phyloP scores from a whole-genome alignment of 2,797 vertebrate genomes.

The Sebastes flavidus region DNA sequence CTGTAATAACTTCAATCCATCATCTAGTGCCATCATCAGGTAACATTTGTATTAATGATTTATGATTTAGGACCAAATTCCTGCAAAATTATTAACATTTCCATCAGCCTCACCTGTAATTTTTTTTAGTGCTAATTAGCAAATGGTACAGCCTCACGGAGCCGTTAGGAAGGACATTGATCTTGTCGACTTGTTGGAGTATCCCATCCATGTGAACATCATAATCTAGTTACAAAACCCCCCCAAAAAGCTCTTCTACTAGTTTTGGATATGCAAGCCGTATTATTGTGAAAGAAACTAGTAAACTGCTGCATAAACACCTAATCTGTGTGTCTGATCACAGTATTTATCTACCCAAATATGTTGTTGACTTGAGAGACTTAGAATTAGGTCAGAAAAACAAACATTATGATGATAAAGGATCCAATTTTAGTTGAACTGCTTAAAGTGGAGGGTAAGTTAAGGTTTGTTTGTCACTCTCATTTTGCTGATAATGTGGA shows the following conservation, averaged over 20 bases:
- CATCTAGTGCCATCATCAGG: neutral
- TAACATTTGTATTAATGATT: neutral
- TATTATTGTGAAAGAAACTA: neutral
- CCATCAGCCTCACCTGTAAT: neutral
- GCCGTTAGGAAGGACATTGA: neutral
- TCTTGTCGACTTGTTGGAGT: neutral
- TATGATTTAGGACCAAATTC: neutral
- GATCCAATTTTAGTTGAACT: neutral
- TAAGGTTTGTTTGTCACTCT: neutral
- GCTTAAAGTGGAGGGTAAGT: neutral
- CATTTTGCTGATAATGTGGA: neutral
- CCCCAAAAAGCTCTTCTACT: neutral
- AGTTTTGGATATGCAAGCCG: neutral
- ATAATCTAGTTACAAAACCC: neutral
- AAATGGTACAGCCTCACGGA: neutral
- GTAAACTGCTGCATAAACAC: neutral
- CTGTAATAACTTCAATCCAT: neutral
- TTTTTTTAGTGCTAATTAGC: neutral
- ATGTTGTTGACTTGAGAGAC: neutral
- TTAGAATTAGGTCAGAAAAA: neutral
- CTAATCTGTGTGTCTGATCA: neutral
- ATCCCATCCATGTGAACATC: neutral
- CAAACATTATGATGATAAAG: neutral
- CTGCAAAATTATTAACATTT: neutral
- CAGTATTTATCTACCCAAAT: neutral